phyloP scores from a whole-genome alignment of 2,113 vertebrate species.

The Albula glossodonta region DNA sequence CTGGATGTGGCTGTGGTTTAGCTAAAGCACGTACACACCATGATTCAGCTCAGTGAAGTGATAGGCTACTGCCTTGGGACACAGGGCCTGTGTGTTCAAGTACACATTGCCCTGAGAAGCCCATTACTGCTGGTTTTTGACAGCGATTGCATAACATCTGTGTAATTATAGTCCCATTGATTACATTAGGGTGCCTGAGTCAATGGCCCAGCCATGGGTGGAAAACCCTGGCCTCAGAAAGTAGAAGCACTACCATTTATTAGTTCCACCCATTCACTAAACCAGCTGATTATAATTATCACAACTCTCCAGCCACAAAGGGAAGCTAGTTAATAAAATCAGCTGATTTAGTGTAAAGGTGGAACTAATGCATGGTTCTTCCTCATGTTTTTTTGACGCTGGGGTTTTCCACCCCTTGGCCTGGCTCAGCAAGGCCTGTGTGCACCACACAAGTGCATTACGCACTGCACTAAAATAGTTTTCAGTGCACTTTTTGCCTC shows the following conservation, averaged over 20 bases:
- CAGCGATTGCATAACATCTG: conserved; percentile 58
- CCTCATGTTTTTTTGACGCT: no score
- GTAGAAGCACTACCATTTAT: no score
- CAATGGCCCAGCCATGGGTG: conserved; percentile 13
- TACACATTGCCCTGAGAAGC: conserved; percentile 61
- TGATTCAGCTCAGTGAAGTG: background rate
- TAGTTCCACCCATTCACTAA: no score
- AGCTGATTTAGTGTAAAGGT: no score
- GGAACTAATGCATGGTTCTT: no score
- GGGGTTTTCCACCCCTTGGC: no score
- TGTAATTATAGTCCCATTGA: conserved; percentile 63
- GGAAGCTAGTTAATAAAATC: no score
- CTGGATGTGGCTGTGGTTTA: background rate
- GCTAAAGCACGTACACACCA: background rate
- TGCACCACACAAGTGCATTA: background rate
- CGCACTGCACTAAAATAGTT: background rate
- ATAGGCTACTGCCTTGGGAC: background rate
- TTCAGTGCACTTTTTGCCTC: no score
- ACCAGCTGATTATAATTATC: no score
- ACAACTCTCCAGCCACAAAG: no score
- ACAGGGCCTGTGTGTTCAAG: conserved; percentile 38
- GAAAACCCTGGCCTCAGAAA: no score
- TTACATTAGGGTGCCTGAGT: conserved; percentile 49
- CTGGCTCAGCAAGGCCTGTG: background rate
- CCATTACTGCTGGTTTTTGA: conserved; percentile 63